Conservation (phyloP, 2,888 invertebrate genomes). For the Congeria kusceri region DNA sequence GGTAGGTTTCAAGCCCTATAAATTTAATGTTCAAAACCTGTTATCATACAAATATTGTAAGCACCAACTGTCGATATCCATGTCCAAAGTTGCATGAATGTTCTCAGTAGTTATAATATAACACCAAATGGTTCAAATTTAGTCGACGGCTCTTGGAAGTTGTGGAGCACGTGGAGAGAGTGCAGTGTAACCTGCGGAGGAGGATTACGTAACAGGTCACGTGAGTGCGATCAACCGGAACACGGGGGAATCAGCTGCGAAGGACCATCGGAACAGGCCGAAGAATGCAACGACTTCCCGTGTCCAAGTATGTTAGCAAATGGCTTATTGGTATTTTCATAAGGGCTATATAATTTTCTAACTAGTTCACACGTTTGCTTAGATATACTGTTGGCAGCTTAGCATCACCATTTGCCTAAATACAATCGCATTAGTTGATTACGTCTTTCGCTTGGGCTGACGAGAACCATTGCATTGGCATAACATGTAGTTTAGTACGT, state of each 20-base stretch:
- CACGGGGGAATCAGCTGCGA: constrained; percentile 73
- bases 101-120: too few species aligned
- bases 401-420: too few species aligned
- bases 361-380: not conserved
- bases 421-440: too few species aligned
- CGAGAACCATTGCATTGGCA: too few species aligned
- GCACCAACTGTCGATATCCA: too few species aligned
- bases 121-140: too few species aligned
- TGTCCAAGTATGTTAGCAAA: constrained; percentile 72
- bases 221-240: constrained; percentile 69
- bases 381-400: not conserved
- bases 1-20: too few species aligned
- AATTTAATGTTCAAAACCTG: too few species aligned
- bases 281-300: constrained; percentile 63
- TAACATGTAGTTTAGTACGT: too few species aligned
- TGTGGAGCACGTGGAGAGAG: constrained; percentile 69
- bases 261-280: constrained; percentile 62
- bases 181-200: constrained; percentile 75
- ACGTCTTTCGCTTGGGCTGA: too few species aligned
- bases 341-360: not conserved
- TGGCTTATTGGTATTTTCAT: not conserved
- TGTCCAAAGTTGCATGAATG: too few species aligned
- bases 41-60: too few species aligned
- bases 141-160: constrained; percentile 75
- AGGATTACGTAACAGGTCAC: constrained; percentile 67